phyloP scores from a whole-genome alignment of 2,888 invertebrate genomes.

The Melitaea athalia region DNA sequence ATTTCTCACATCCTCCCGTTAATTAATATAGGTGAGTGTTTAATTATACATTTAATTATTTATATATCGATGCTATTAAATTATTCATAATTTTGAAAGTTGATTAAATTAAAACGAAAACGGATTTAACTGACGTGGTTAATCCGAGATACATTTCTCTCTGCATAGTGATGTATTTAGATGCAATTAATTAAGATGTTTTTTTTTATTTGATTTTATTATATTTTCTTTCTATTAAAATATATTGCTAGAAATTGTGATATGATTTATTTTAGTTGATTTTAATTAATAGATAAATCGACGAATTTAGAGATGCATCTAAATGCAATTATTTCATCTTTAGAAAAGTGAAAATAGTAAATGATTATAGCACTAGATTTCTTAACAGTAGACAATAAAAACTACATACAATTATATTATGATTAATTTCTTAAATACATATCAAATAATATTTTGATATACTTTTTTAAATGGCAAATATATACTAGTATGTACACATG shows the following conservation, averaged over 20 bases:
- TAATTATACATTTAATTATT: background rate
- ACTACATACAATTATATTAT: too few relatives aligned
- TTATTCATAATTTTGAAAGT: slow-evolving; percentile 27
- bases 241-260: background rate
- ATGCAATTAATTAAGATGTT: slow-evolving; percentile 2
- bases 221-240: background rate
- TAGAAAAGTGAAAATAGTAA: too few relatives aligned
- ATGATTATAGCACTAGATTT: too few relatives aligned
- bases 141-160: slow-evolving; percentile 26
- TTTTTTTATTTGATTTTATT: background rate
- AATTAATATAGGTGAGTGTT: slow-evolving; percentile 28
- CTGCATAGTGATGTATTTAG: background rate
- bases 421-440: too few relatives aligned
- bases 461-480: too few relatives aligned
- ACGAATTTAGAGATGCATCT: too few relatives aligned
- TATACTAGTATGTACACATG: too few relatives aligned
- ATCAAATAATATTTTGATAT: too few relatives aligned
- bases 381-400: too few relatives aligned
- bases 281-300: too few relatives aligned
- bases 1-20: slow-evolving; percentile 13
- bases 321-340: too few relatives aligned
- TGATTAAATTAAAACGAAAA: slow-evolving; percentile 22
- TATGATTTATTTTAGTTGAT: background rate
- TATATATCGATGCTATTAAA: slow-evolving; percentile 3
- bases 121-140: slow-evolving; percentile 31